Percentiles rank a stretch among this genome's conserved stretches.
Evolutionary conservation across 2,888 invertebrate genomes (phyloP).

Genomic region (Limnephilus marmoratus): DNA sequence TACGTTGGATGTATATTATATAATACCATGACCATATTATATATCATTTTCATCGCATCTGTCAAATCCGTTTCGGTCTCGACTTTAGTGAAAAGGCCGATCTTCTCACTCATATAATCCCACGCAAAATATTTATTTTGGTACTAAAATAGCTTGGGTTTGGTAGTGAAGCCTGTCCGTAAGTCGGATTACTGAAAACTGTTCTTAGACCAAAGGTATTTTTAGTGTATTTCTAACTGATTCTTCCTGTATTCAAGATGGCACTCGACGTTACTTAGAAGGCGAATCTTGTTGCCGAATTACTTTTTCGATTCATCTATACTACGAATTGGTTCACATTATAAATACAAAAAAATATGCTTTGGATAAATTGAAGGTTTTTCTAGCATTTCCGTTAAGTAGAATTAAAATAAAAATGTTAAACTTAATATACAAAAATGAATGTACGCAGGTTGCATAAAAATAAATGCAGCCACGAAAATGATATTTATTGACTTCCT

Average conservation of each 20-base stretch:
- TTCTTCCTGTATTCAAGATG: neutral
- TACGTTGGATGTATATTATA: neutral
- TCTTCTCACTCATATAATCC: neutral
- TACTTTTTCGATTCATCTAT: too few relatives aligned
- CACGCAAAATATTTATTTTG: neutral
- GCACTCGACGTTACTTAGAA: too few relatives aligned
- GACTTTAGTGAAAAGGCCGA: neutral
- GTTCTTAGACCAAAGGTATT: neutral
- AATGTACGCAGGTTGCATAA: too few relatives aligned
- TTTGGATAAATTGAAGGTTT: too few relatives aligned
- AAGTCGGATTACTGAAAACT: neutral
- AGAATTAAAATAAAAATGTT: too few relatives aligned
- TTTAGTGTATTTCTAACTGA: neutral
- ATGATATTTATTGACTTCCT: too few relatives aligned
- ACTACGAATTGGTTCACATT: too few relatives aligned
- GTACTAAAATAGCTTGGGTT: neutral
- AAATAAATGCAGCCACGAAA: too few relatives aligned
- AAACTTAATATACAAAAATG: too few relatives aligned
- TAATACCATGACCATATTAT: neutral
- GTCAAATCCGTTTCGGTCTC: neutral
- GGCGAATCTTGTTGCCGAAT: too few relatives aligned
- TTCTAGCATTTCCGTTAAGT: too few relatives aligned
- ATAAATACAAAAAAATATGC: too few relatives aligned
- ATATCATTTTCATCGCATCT: neutral
- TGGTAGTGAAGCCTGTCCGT: neutral